These are phyloP conservation scores for Autographa gamma DNA, from an alignment of 2,888 invertebrate species.

Conservation along the genomic window DNA sequence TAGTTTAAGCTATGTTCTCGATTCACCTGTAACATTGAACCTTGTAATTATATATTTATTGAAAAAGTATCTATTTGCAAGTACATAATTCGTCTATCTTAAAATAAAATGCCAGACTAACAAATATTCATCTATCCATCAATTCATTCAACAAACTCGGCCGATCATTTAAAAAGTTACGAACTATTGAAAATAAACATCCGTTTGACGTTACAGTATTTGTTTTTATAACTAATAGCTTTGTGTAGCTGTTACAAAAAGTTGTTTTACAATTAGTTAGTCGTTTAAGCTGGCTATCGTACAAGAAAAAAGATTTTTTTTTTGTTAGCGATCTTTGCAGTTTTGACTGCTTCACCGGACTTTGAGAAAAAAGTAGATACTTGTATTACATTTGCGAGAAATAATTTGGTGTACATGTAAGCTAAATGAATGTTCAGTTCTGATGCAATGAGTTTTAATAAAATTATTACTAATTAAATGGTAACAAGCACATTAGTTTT, in stretches of 20 bases:
- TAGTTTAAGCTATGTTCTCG: too few species aligned
- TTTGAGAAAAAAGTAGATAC: background rate
- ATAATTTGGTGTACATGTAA: background rate
- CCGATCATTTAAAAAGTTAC: background rate
- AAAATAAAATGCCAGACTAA: background rate
- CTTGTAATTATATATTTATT: too few species aligned
- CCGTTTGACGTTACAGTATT: background rate
- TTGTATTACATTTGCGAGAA: background rate
- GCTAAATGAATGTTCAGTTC: too few species aligned
- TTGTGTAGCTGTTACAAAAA: background rate
- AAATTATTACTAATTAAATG: too few species aligned
- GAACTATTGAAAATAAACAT: conserved; percentile 5
- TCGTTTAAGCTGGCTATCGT: background rate
- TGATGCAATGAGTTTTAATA: too few species aligned
- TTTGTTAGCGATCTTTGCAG: too few species aligned
- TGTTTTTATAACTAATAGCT: conserved; percentile 4
- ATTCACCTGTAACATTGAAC: too few species aligned
- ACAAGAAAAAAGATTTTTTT: background rate
- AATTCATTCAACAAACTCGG: background rate
- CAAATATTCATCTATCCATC: background rate
- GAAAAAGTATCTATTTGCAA: too few species aligned
- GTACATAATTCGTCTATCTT: background rate
- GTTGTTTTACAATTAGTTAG: background rate
- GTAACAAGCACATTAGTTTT: too few species aligned
- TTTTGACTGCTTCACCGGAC: too few species aligned